phyloP scores from a whole-genome alignment of 2,797 vertebrate genomes.

The Lutjanus argentimaculatus region DNA sequence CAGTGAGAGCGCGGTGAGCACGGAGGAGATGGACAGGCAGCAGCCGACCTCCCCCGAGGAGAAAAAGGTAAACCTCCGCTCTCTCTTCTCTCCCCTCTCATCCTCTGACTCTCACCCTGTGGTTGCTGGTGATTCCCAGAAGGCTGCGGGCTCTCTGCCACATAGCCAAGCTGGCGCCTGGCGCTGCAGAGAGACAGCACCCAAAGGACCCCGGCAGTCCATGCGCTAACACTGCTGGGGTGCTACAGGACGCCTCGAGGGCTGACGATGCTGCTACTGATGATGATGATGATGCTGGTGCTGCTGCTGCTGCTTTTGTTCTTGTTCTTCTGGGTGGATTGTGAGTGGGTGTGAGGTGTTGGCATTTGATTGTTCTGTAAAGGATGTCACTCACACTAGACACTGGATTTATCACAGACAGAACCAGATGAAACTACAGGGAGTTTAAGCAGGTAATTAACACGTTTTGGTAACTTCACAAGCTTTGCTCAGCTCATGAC shows the following conservation, averaged over 20 bases:
- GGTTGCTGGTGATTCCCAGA: conserved; percentile 10
- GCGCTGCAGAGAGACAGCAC: neutral
- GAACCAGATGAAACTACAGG: neutral
- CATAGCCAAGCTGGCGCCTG: conserved; percentile 22
- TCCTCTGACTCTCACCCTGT: neutral
- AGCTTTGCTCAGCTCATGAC: neutral
- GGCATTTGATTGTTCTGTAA: neutral
- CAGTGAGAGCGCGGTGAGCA: conserved; percentile 87
- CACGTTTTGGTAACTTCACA: no score
- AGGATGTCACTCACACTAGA: neutral
- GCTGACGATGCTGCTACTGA: neutral
- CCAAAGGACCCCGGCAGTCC: conserved; percentile 8
- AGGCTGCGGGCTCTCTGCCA: neutral
- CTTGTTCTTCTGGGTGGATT: neutral
- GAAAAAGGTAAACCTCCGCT: conserved; percentile 87
- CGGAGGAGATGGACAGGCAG: conserved; percentile 87
- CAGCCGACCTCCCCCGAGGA: conserved; percentile 82
- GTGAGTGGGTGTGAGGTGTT: neutral
- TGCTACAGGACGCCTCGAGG: neutral
- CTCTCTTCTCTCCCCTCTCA: neutral
- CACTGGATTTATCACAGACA: neutral
- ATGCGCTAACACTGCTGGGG: neutral
- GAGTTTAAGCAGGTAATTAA: neutral
- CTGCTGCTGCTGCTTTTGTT: neutral
- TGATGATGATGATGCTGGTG: neutral